Percentiles rank a stretch among this genome's conserved stretches.
These are phyloP conservation scores for Drosophila sp. DNA, from an alignment of 1,140 invertebrate species.

Conservation along the genomic window DNA sequence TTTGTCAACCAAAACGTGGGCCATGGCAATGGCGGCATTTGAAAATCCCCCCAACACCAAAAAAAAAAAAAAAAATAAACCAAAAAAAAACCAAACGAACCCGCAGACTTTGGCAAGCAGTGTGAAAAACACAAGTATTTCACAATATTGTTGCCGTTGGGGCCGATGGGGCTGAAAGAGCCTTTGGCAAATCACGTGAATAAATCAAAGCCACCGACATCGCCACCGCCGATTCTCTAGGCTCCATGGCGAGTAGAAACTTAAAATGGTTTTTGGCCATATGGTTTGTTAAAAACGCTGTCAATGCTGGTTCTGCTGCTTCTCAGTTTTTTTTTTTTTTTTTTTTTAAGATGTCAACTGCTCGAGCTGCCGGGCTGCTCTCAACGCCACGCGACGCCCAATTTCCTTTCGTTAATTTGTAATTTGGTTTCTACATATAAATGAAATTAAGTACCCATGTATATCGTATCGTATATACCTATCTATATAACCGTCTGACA, in stretches of 20 bases:
- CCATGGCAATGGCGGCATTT: slow-evolving; percentile 36
- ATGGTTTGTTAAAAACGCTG: slow-evolving; percentile 33
- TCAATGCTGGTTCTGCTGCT: background rate
- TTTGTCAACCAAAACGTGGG: slow-evolving; percentile 54
- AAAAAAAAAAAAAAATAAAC: no score
- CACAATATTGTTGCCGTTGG: slow-evolving; percentile 3
- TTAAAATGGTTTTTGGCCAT: slow-evolving; percentile 30
- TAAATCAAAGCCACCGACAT: slow-evolving; percentile 34
- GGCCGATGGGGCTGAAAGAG: background rate
- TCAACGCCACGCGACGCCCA: slow-evolving; percentile 24
- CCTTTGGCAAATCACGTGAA: slow-evolving; percentile 36
- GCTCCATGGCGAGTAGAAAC: slow-evolving; percentile 31
- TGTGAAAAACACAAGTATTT: slow-evolving; percentile 14
- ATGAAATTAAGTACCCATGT: slow-evolving; percentile 46
- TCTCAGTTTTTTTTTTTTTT: no score
- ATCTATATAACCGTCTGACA: slow-evolving; percentile 46
- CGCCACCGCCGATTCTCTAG: background rate
- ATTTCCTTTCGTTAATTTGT: slow-evolving; percentile 49
- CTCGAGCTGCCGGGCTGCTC: slow-evolving; percentile 2
- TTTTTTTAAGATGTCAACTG: slow-evolving; percentile 33
- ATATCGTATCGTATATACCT: slow-evolving; percentile 26
- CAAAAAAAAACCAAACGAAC: background rate
- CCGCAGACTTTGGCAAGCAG: slow-evolving; percentile 28
- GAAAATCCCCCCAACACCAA: slow-evolving; percentile 8
- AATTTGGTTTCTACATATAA: slow-evolving; percentile 53